Conservation (phyloP, 2,888 invertebrate genomes). For the Leptothorax acervorum region DNA sequence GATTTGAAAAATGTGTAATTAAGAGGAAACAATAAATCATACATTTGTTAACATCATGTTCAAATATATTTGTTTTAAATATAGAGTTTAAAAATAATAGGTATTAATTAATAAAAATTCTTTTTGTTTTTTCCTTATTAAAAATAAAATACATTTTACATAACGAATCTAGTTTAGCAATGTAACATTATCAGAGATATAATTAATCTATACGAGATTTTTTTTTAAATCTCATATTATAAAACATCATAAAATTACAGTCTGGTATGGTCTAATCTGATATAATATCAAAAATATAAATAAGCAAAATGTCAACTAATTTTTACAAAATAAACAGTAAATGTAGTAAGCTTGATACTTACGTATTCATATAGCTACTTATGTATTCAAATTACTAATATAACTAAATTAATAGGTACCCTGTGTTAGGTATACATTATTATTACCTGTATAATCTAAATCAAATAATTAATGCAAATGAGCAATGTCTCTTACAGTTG, state of each 20-base stretch:
- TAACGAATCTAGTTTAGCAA: background rate
- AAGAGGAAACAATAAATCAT: too few species aligned
- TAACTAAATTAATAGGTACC: background rate
- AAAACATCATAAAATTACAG: too few species aligned
- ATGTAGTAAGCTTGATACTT: background rate
- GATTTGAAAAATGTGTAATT: too few species aligned
- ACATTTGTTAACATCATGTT: too few species aligned
- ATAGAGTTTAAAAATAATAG: background rate
- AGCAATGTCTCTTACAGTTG: background rate
- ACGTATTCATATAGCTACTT: background rate
- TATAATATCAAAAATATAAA: constrained; percentile 14
- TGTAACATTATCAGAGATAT: constrained; percentile 21
- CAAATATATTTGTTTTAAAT: background rate
- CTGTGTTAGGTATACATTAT: background rate
- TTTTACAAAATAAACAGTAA: background rate
- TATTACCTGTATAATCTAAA: background rate
- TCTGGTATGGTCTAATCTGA: background rate
- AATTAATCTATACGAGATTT: too few species aligned
- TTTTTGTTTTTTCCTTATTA: background rate
- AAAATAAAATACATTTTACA: constrained; percentile 44
- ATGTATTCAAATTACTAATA: background rate
- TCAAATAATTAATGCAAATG: background rate
- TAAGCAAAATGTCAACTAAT: background rate
- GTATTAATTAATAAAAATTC: background rate
- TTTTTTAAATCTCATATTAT: too few species aligned